Evolutionary conservation across 2,888 invertebrate genomes (phyloP).

Genomic region (Zonitis immaculata): DNA sequence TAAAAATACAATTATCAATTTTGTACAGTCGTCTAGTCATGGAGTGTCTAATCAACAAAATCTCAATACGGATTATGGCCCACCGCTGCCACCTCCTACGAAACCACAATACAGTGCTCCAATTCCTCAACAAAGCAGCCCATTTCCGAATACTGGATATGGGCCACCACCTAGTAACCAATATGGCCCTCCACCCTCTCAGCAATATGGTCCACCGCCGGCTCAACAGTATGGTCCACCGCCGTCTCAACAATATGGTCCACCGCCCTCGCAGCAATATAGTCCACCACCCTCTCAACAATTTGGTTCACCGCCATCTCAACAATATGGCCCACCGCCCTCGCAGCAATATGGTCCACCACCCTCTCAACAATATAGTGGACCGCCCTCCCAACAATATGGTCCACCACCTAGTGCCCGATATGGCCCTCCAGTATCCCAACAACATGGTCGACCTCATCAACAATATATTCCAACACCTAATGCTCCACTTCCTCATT

Average conservation of each 20-base stretch:
- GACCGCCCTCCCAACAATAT: slow-evolving; percentile 6
- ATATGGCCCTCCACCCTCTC: slow-evolving; percentile 24
- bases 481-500: too few species aligned
- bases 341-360: slow-evolving; percentile 21
- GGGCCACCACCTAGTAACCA: slow-evolving; percentile 11
- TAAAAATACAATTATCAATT: slow-evolving; percentile 36
- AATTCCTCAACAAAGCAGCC: too few species aligned
- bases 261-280: slow-evolving; percentile 20
- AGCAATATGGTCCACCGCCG: slow-evolving; percentile 20
- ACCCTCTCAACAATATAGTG: slow-evolving; percentile 11
- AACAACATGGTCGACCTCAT: too few species aligned
- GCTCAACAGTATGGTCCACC: slow-evolving; percentile 20
- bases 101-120: too few species aligned
- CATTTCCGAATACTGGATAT: too few species aligned
- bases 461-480: too few species aligned
- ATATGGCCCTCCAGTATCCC: too few species aligned
- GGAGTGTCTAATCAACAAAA: slow-evolving; percentile 3
- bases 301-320: too few species aligned
- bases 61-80: slow-evolving; percentile 30
- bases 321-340: slow-evolving; percentile 13
- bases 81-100: too few species aligned
- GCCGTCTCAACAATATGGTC: slow-evolving; percentile 17
- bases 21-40: slow-evolving; percentile 34
- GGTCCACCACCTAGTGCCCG: slow-evolving; percentile 11
- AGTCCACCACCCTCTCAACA: slow-evolving; percentile 15